Evolutionary conservation across 92 coral and sea anemone species (phyloP), one percentile per base, ranked within the genome.

Genomic region (Paramuricea clavata): DNA sequence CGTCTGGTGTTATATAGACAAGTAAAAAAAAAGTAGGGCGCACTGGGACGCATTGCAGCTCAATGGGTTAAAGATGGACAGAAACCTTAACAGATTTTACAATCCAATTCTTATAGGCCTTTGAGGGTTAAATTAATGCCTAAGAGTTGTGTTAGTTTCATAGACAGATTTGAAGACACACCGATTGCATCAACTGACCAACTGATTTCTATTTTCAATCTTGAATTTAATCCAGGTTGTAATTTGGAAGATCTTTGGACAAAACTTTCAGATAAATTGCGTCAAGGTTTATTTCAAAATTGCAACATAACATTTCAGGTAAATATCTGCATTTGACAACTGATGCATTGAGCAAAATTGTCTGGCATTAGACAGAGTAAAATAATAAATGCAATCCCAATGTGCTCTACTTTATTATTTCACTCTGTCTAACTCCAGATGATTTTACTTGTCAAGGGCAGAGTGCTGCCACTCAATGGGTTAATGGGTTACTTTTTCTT

Each of bases 261-360:
- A 16, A 34, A 54, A n/a, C 32, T 76, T 76, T 49, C 44, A 22
- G 50, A 49, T 19, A 42, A 49, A 22, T 16, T 76, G 22, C 12
- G 15, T 50, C 7, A 34, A 11, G 49, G 41, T 32, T 25, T 30
- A 21, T 36, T 50, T 50, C 67, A 50, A 49, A 31, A 28, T 50
- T 76, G 82, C 22, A 76, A 12, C 10, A 19, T 76, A n/a, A 33
- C 44, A 31, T 76, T 76, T 23, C 82, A 76, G 82, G 82, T 76
- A 34, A 76, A 54, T 0, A 28, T 6, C 10, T 5, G 57, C 3
- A 3, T 3, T 8, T 3, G 47, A 42, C 12, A 28, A 42, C n/a
- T n/a, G 57, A 73, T 9, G 12, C 54, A 73, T 17, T 49, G n/a
- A n/a, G n/a, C n/a, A 28, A 73, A 17, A 54, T 49, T 36, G 10